phyloP scores from a whole-genome alignment of 1,140 invertebrate species.

The Anastatus disparis region DNA sequence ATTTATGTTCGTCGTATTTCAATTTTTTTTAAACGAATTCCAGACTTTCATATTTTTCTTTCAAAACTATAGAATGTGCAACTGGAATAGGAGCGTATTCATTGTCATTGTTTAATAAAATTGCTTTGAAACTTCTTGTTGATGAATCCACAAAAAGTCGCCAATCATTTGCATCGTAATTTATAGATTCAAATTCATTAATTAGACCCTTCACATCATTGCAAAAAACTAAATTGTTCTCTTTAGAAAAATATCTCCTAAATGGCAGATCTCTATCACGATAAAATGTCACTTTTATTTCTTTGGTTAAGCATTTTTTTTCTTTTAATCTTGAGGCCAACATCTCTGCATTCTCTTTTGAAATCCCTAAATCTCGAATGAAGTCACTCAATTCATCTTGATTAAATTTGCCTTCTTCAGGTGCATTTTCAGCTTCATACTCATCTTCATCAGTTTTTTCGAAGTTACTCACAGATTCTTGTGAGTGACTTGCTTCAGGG shows the following conservation, averaged over 20 bases:
- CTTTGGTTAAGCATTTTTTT: constrained; percentile 6
- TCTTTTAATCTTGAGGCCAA: constrained; percentile 49
- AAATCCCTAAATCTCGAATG: background rate
- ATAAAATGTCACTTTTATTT: constrained; percentile 1
- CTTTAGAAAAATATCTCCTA: constrained; percentile 12
- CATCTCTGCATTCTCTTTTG: constrained; percentile 6
- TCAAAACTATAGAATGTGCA: constrained; percentile 29
- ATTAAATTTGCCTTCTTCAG: background rate
- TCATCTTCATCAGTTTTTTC: no score
- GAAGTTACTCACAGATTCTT: no score
- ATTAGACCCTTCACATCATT: constrained; percentile 12
- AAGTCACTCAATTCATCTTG: constrained; percentile 18
- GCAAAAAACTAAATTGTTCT: no score
- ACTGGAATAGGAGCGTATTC: constrained; percentile 43
- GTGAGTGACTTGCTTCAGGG: background rate
- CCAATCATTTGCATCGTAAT: constrained; percentile 37
- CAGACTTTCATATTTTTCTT: constrained; percentile 47
- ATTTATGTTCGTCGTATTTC: no score
- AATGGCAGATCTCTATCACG: background rate
- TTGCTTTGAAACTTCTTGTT: constrained; percentile 42
- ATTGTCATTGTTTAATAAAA: constrained; percentile 47
- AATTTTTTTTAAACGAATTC: constrained; percentile 5
- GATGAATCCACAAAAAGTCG: constrained; percentile 48
- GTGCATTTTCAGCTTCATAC: no score
- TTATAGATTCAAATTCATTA: constrained; percentile 5